These are phyloP conservation scores for Volucella inanis DNA, from an alignment of 2,888 invertebrate genomes.

Conservation along the genomic window DNA sequence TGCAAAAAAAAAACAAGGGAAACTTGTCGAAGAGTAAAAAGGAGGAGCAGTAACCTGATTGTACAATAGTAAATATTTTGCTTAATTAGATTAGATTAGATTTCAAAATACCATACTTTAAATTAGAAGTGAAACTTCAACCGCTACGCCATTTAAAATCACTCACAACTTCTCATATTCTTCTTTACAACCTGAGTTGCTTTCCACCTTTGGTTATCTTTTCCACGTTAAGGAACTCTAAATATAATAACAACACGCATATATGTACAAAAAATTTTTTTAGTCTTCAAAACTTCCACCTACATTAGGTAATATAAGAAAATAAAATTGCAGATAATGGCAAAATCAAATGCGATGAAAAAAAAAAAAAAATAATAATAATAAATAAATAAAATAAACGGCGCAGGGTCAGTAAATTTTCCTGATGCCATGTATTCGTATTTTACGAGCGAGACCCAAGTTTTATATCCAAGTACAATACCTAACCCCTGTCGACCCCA, in stretches of 20 bases:
- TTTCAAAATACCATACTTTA: too few species aligned
- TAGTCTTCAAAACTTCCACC: not conserved
- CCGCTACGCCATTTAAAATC: slow-evolving; percentile 5
- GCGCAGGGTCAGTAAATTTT: slow-evolving; percentile 9
- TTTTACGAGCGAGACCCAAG: slow-evolving; percentile 6
- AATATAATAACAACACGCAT: not conserved
- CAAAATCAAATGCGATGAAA: slow-evolving; percentile 23
- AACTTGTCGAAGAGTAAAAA: too few species aligned
- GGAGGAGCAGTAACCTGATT: too few species aligned
- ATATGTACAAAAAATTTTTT: slow-evolving; percentile 13
- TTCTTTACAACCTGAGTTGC: not conserved
- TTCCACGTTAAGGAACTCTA: not conserved
- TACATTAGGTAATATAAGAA: slow-evolving; percentile 12
- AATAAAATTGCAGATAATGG: slow-evolving; percentile 32
- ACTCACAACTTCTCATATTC: slow-evolving; percentile 9
- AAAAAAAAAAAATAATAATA: too few species aligned
- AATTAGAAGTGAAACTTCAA: not conserved
- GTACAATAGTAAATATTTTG: too few species aligned
- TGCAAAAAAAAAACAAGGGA: too few species aligned
- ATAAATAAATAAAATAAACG: slow-evolving; percentile 1
- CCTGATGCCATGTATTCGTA: not conserved
- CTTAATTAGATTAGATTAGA: not conserved
- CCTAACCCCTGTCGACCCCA: not conserved
- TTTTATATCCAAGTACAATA: slow-evolving; percentile 1
- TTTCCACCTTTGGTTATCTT: not conserved